phyloP scores from a whole-genome alignment of 2,113 vertebrate genomes.

The Menidia beryllina region DNA sequence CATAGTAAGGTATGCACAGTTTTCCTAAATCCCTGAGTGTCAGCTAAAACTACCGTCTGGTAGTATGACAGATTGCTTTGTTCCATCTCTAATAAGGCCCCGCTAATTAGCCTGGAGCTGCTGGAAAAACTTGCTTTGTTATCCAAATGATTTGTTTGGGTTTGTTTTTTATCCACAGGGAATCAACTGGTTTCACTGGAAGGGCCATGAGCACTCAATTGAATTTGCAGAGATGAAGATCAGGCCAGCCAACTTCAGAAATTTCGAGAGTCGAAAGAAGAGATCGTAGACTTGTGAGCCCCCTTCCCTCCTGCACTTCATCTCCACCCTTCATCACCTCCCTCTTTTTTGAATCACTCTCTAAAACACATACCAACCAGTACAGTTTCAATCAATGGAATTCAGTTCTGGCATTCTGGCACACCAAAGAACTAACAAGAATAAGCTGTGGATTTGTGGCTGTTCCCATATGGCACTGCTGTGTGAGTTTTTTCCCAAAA shows the following conservation, averaged over 20 bases:
- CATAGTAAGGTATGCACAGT: constrained; percentile 90
- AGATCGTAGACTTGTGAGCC: constrained; percentile 80
- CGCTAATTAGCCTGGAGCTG: no score
- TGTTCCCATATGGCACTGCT: neutral
- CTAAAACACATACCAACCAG: constrained; percentile 12
- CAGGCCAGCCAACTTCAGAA: constrained; percentile 90
- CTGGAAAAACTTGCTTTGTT: neutral
- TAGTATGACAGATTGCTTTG: no score
- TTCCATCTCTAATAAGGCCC: neutral
- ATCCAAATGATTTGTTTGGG: neutral
- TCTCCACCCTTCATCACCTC: neutral
- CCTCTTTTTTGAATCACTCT: constrained; percentile 19
- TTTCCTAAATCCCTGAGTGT: neutral
- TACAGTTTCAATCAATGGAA: constrained; percentile 22
- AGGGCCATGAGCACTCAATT: constrained; percentile 94
- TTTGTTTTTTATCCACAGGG: constrained; percentile 81
- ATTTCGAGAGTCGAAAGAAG: constrained; percentile 90
- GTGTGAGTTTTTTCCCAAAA: constrained; percentile 27
- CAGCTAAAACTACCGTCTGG: no score
- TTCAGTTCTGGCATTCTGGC: constrained; percentile 18
- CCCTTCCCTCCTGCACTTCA: neutral
- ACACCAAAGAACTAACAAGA: constrained; percentile 29
- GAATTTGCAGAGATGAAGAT: constrained; percentile 97
- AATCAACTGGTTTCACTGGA: constrained; percentile 99
- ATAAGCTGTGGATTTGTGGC: neutral